Evolutionary conservation across 2,113 vertebrate species (phyloP).

Genomic region (Gavialis gangeticus): DNA sequence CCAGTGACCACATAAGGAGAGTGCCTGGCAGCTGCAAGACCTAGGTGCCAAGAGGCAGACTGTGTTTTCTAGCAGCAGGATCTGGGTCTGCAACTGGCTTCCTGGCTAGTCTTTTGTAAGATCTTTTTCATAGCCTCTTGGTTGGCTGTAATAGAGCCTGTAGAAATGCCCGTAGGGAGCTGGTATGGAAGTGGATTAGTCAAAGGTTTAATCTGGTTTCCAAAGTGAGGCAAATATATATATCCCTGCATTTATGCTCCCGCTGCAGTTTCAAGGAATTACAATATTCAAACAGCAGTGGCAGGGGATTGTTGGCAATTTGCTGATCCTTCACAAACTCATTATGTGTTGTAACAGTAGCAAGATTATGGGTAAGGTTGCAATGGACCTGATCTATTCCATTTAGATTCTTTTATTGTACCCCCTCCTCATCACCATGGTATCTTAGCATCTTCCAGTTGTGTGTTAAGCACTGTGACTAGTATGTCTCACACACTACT

Average conservation of each 20-base stretch:
- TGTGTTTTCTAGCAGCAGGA: constrained; percentile 39
- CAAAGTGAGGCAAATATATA: constrained; percentile 61
- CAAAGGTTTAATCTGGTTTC: constrained; percentile 27
- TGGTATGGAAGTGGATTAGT: constrained; percentile 58
- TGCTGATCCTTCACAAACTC: not conserved
- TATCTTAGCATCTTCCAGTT: constrained; percentile 45
- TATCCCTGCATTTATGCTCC: constrained; percentile 57
- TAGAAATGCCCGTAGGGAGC: constrained; percentile 69
- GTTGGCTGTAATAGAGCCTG: constrained; percentile 62
- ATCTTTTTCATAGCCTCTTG: constrained; percentile 67
- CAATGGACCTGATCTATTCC: constrained; percentile 5
- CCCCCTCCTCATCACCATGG: not conserved
- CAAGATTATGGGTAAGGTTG: constrained; percentile 29
- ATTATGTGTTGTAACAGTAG: not conserved
- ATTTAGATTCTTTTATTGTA: not conserved
- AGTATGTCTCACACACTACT: constrained; percentile 44
- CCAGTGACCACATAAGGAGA: constrained; percentile 73
- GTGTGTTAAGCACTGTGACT: constrained; percentile 46
- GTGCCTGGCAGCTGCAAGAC: constrained; percentile 76
- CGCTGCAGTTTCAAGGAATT: constrained; percentile 68
- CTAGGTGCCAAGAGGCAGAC: constrained; percentile 75
- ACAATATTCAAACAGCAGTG: constrained; percentile 61
- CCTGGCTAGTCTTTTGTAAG: constrained; percentile 67
- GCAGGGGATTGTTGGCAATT: not conserved
- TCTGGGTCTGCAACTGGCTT: constrained; percentile 57